Evolutionary conservation across 2,888 invertebrate genomes (phyloP).

Genomic region (Megaustenia siamemsis): DNA sequence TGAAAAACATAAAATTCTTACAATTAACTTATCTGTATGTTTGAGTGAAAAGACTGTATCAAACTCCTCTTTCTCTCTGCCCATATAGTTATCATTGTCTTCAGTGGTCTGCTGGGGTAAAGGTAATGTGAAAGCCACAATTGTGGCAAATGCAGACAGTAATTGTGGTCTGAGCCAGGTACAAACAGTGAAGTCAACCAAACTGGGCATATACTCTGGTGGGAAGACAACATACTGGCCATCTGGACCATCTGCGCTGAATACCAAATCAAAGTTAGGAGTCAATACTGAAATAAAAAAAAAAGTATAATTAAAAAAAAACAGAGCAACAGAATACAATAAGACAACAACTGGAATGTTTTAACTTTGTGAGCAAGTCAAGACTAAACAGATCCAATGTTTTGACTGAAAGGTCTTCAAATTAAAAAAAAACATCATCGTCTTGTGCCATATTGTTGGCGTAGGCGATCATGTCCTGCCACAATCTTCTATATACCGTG

Average conservation of each 20-base stretch:
- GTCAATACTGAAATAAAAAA: conserved; percentile 59
- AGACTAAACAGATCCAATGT: no score
- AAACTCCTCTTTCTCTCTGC: background rate
- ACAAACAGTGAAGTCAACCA: conserved; percentile 45
- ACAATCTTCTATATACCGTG: no score
- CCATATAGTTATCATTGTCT: background rate
- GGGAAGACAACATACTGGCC: conserved; percentile 54
- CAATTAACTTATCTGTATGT: conserved; percentile 36
- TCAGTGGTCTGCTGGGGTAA: background rate
- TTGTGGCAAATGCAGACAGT: conserved; percentile 45
- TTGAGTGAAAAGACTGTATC: conserved; percentile 1
- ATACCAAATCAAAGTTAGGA: conserved; percentile 58
- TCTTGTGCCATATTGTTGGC: no score
- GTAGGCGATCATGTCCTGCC: no score
- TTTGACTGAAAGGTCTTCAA: no score
- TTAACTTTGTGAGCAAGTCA: no score
- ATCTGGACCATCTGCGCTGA: conserved; percentile 16
- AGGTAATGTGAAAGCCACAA: conserved; percentile 51
- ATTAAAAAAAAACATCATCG: no score
- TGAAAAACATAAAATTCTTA: conserved; percentile 28
- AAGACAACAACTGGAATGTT: no score
- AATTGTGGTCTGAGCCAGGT: conserved; percentile 49
- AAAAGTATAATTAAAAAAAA: no score
- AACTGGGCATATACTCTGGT: conserved; percentile 41
- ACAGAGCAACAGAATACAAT: no score